Conservation (phyloP, 2,888 invertebrate genomes). For the Geophilus truncorum region DNA sequence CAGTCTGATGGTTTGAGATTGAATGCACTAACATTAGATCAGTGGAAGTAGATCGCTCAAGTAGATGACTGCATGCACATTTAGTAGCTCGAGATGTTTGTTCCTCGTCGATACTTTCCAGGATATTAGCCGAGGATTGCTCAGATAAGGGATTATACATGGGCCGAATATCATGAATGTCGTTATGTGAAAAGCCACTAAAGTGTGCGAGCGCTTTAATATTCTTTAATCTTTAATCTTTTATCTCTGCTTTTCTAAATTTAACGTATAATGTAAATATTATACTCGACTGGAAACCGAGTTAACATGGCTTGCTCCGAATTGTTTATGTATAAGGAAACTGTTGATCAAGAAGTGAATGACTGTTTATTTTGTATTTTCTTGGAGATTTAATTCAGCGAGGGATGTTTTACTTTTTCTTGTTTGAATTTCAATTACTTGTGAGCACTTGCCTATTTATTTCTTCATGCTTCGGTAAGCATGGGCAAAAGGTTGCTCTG, state of each 20-base stretch:
- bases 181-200: neutral
- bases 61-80: neutral
- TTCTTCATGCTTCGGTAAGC: neutral
- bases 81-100: neutral
- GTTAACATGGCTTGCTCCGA: neutral
- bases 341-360: neutral
- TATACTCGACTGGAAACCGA: neutral
- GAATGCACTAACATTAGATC: neutral
- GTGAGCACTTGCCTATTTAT: neutral
- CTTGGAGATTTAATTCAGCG: neutral
- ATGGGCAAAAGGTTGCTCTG: neutral
- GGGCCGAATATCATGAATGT: neutral
- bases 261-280: neutral
- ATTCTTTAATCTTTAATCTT: neutral
- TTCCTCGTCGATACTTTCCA: neutral
- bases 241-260: neutral
- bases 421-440: neutral
- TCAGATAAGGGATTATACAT: neutral
- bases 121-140: neutral
- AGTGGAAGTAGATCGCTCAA: neutral
- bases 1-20: neutral
- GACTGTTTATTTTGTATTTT: neutral
- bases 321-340: neutral
- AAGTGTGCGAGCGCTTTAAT: neutral
- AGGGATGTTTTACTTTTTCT: neutral